Conservation (phyloP, 92 coral and sea anemone species). For the Desmophyllum pertusum region DNA sequence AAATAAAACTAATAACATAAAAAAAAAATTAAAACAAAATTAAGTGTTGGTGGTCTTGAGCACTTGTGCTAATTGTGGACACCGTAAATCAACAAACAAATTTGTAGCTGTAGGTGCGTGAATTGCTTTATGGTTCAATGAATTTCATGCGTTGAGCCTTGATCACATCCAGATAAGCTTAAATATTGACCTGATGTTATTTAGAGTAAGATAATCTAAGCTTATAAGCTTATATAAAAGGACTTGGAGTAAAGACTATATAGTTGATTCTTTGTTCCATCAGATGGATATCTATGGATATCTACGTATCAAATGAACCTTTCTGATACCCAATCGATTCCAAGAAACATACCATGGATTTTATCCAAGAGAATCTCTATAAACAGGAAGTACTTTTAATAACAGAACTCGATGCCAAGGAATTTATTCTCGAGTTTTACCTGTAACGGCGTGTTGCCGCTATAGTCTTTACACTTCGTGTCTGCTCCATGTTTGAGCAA, state of each 20-base stretch:
- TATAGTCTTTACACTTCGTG: slow-evolving; percentile 83
- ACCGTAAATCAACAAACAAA: too few relatives aligned
- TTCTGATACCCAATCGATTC: not conserved
- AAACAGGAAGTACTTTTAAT: not conserved
- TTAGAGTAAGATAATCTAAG: not conserved
- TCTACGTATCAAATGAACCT: not conserved
- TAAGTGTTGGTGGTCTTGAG: too few relatives aligned
- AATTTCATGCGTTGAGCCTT: not conserved
- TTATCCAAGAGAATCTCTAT: not conserved
- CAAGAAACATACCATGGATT: not conserved
- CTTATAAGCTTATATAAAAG: not conserved
- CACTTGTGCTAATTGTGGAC: too few relatives aligned
- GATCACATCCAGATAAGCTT: not conserved
- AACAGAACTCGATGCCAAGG: not conserved
- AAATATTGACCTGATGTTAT: not conserved
- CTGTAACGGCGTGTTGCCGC: slow-evolving; percentile 88
- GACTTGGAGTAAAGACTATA: not conserved
- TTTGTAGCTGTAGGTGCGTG: not conserved
- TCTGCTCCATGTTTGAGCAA: slow-evolving; percentile 87
- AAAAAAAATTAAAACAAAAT: too few relatives aligned
- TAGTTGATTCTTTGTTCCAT: not conserved
- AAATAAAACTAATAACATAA: too few relatives aligned
- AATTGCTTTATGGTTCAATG: not conserved
- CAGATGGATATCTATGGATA: too few relatives aligned
- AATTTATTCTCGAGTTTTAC: slow-evolving; percentile 43